phyloP scores from a whole-genome alignment of 2,797 vertebrate genomes.

The Staurois parvus region DNA sequence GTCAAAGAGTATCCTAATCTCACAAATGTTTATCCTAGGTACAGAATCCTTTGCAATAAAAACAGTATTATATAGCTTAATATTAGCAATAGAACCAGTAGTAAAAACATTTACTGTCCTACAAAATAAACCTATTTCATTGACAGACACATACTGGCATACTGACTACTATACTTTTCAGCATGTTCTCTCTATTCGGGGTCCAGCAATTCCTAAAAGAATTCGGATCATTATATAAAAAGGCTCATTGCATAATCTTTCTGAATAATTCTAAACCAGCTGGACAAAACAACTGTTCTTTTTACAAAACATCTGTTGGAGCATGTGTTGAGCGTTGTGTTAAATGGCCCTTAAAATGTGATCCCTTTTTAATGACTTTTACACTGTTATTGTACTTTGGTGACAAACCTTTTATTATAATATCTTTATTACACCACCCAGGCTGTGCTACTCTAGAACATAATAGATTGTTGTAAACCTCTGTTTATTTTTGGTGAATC shows the following conservation, averaged over 20 bases:
- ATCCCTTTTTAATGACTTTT: conserved; percentile 50
- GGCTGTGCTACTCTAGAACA: conserved; percentile 9
- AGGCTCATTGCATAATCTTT: conserved; percentile 2
- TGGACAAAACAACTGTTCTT: conserved; percentile 48
- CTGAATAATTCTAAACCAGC: conserved; percentile 21
- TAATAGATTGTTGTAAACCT: conserved; percentile 28
- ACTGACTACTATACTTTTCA: background rate
- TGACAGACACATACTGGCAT: background rate
- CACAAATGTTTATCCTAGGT: background rate
- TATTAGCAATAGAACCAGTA: background rate
- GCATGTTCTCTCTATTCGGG: background rate
- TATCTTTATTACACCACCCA: conserved; percentile 45
- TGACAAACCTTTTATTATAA: conserved; percentile 46
- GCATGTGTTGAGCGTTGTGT: conserved; percentile 53
- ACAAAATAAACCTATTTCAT: background rate
- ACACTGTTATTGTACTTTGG: conserved; percentile 41
- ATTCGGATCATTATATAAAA: conserved; percentile 11
- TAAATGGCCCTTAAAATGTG: conserved; percentile 54
- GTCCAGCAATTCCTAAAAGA: background rate
- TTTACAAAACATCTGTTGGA: conserved; percentile 52
- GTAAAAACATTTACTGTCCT: background rate
- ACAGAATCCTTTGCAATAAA: background rate
- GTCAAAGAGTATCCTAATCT: background rate
- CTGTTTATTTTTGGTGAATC: conserved; percentile 38
- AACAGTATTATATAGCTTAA: background rate